Evolutionary conservation across 2,113 vertebrate species (phyloP), one percentile per base, ranked within the genome.

Genomic region (Eptesicus fuscus): DNA sequence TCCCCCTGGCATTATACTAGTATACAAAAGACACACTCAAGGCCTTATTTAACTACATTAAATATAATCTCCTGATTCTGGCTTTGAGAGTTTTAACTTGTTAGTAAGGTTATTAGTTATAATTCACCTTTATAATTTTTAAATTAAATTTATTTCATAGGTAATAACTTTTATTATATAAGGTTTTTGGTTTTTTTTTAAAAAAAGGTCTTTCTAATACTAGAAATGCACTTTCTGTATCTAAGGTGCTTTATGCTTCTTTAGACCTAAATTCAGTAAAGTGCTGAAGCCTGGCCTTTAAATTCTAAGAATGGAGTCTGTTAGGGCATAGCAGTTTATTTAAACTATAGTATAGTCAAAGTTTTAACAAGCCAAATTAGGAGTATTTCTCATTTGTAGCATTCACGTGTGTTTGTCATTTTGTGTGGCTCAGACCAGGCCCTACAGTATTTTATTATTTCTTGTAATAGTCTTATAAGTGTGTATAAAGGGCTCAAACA

Each of bases 81-180:
- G 20, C 47, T 93, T 88, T 91, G 67, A 94, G 89, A 96, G 42
- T 90, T 96, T 95, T 94, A 93, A 90, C 49, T 96, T 96, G 83
- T 91, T 96, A 80, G 67, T 90, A 78, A 96, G 42, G 37, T 49
- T 90, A 63, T 95, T 97, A 93, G 76, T 94, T 14, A 63, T 88
- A 96, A 93, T 90, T 93, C 22, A 95, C 40, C 35, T 89, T 89
- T 71, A 17, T 95, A 67, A 83, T 96, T 92, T 96, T 94, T 92
- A 93, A 93, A 88, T 88, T 92, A 84, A 93, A 95, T 83, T 93
- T 82, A 84, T 79, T 92, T 92, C 9, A 37, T 93, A 69, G 63
- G 7, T 85, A 88, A 90, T 94, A 87, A 69, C 14, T 74, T 80
- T 92, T 32, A 83, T 94, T 83, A 71, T 53, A 70, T 12, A 80